phyloP scores from a whole-genome alignment of 2,797 vertebrate genomes.

The Picus viridis region DNA sequence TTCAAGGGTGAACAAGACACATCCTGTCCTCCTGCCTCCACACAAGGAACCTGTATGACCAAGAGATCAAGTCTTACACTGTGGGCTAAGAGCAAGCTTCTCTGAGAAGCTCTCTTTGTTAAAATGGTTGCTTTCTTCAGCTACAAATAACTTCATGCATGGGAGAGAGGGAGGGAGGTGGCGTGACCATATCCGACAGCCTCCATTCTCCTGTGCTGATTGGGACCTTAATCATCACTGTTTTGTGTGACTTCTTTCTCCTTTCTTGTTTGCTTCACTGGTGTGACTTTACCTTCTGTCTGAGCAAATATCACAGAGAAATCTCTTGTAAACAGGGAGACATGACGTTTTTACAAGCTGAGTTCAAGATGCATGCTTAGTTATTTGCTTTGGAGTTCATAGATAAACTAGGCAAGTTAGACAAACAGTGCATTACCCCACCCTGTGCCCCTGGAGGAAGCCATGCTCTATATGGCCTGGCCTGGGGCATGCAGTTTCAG shows the following conservation, averaged over 20 bases:
- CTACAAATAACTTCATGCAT: not conserved
- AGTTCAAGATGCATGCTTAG: conserved; percentile 44
- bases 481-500: not conserved
- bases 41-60: not conserved
- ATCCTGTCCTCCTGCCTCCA: not conserved
- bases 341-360: conserved; percentile 59
- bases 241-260: conserved; percentile 49
- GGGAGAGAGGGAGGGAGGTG: not conserved
- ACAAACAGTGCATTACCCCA: conserved; percentile 19
- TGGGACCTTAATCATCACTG: conserved; percentile 28
- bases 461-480: not conserved
- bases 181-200: fast-evolving
- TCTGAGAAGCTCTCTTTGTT: not conserved
- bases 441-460: conserved; percentile 33
- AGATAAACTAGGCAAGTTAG: conserved; percentile 9
- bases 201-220: not conserved
- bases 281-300: conserved; percentile 63
- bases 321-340: conserved; percentile 56
- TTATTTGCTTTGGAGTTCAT: conserved; percentile 64
- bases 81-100: not conserved
- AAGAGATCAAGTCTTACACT: not conserved
- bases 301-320: conserved; percentile 58
- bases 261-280: conserved; percentile 52
- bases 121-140: not conserved
- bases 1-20: not conserved